Evolutionary conservation across 53 echinoderm and acorn worm species (phyloP), one percentile per base, ranked within the genome.

Genomic region (Antedon mediterranea): DNA sequence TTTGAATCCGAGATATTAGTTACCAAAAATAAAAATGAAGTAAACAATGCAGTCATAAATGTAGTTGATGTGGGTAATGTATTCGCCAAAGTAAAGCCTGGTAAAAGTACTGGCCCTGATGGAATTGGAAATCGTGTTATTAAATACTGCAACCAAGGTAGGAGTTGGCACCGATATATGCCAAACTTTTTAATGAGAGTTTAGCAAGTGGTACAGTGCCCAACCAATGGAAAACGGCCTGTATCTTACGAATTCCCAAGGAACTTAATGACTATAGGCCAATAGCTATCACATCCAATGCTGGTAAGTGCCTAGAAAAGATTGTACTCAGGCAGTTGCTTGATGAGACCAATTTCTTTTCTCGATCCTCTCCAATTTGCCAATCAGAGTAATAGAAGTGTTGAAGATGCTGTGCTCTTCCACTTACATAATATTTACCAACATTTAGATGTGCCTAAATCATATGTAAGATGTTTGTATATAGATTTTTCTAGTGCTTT

Each of bases 401-500:
- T 70, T 15, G 79, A 72, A 31, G 79, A 79, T 15, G 32, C 79
- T 32, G 30, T 71, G 28, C 79, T 79, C 27, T 71, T 79, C 30
- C 32, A 79, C 32, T 72, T 72, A 29, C 79, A 79, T 73, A 32
- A 31, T 23, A 32, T 79, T 30, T 31, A 71, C 11, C n/a, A 71
- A 31, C 79, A 79, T 57, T 31, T 72, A 32, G 80, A 73, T 18
- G 33, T 34, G 28, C 80, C 80, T 3, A 73, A 32, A 71, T 42
- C 80, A 9, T 80, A 33, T 80, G 80, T 80, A 34, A 73, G 73
- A 31, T 80, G 73, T 34, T 11, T 80, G 28, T 73, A 73, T 43
- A 80, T 73, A 20, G 80, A 80, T 43, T 80, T 80, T 18, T 79
- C 80, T 0, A 80, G 80, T 80, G 80, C 73, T 30, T 72, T 79